A percentile compares a stretch with the other conserved stretches of the same genome.
phyloP scores from a whole-genome alignment of 1,140 invertebrate species.

The Drosophila cardini region DNA sequence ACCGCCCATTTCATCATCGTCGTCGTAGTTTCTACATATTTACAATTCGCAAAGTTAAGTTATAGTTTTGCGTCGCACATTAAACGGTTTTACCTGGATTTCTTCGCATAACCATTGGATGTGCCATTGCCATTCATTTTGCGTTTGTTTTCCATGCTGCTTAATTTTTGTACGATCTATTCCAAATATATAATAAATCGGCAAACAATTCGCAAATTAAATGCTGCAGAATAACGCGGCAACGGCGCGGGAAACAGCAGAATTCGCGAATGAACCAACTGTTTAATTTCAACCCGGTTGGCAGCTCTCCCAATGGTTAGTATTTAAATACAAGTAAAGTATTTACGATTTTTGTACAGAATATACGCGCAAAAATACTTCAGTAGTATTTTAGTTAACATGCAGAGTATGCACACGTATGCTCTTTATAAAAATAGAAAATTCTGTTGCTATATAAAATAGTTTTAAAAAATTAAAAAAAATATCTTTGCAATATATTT shows the following conservation, averaged over 20 bases:
- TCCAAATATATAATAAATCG: conserved; percentile 2
- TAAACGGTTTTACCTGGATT: conserved; percentile 49
- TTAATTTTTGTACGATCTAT: neutral
- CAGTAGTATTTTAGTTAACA: too few relatives aligned
- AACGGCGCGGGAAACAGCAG: conserved; percentile 39
- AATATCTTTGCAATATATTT: too few relatives aligned
- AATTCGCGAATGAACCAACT: conserved; percentile 24
- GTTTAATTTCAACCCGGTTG: conserved; percentile 20
- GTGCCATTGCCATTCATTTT: conserved; percentile 59
- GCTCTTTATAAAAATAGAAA: too few relatives aligned
- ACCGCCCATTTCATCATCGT: conserved; percentile 87
- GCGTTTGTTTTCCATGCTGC: conserved; percentile 64
- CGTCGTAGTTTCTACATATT: conserved; percentile 56
- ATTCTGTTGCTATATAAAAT: too few relatives aligned
- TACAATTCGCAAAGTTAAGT: neutral
- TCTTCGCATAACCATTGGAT: conserved; percentile 60
- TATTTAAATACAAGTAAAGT: neutral
- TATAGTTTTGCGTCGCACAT: too few relatives aligned
- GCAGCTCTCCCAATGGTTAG: conserved; percentile 5
- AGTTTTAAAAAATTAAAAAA: too few relatives aligned
- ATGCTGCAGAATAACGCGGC: conserved; percentile 54
- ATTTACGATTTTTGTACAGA: neutral
- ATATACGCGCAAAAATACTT: neutral
- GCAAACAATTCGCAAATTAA: conserved; percentile 25
- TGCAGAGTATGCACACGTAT: too few relatives aligned